These are phyloP conservation scores for Phylloscopus trochiloides DNA, from an alignment of 2,113 vertebrate genomes.

Conservation along the genomic window DNA sequence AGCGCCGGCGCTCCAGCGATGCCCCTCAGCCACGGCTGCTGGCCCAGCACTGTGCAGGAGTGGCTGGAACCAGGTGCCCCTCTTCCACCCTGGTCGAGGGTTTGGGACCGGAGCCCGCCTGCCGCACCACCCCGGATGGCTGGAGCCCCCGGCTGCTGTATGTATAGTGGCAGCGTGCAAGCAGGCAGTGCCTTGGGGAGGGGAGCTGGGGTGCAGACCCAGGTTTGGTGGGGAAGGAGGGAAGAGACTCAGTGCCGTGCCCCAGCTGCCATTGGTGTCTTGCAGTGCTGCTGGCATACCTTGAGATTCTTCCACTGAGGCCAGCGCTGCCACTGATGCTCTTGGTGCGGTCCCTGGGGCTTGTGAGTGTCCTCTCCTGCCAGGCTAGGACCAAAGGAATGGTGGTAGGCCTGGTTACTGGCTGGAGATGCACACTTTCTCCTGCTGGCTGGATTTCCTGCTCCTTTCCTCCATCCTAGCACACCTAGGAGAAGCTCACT, in stretches of 20 bases:
- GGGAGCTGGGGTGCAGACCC: neutral
- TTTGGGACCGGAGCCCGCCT: neutral
- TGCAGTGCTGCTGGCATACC: fast-evolving
- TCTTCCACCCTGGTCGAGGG: neutral
- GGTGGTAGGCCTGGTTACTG: neutral
- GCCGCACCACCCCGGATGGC: slow-evolving; percentile 22
- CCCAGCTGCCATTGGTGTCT: fast-evolving
- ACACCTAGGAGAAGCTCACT: neutral
- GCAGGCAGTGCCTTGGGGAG: neutral
- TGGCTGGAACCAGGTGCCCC: neutral
- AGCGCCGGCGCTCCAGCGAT: slow-evolving; percentile 61
- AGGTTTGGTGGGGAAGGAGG: neutral
- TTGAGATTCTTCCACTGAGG: fast-evolving
- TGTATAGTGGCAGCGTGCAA: slow-evolving; percentile 52
- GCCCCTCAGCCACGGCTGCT: neutral
- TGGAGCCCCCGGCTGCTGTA: slow-evolving; percentile 87
- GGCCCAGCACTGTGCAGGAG: neutral
- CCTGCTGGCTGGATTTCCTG: neutral
- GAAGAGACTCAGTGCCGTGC: fast-evolving
- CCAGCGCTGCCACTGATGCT: fast-evolving
- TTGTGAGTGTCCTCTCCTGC: neutral
- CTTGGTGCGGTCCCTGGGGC: neutral
- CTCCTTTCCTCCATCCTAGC: neutral
- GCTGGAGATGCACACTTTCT: neutral
- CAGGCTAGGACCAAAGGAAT: neutral